These are phyloP conservation scores for Mus spretus DNA, from an alignment of 2,797 vertebrate genomes.

Conservation along the genomic window DNA sequence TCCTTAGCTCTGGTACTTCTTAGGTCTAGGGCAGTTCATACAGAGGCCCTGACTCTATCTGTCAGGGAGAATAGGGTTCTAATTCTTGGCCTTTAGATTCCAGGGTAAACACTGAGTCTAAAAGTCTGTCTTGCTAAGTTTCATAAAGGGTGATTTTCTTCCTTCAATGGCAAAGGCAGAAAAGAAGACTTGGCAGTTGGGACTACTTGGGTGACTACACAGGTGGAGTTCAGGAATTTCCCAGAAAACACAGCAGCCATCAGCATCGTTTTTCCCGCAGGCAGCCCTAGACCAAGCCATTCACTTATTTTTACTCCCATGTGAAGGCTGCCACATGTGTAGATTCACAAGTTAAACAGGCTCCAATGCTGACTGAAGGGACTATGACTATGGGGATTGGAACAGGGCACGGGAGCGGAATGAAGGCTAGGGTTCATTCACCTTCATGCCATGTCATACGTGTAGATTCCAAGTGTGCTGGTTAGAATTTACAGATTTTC, in stretches of 20 bases:
- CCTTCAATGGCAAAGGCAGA: neutral
- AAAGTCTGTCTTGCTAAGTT: neutral
- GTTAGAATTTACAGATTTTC: neutral
- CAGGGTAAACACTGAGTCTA: neutral
- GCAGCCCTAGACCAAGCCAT: neutral
- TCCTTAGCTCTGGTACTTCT: neutral
- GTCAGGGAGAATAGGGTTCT: neutral
- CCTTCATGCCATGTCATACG: too few species aligned
- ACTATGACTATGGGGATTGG: neutral
- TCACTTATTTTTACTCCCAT: neutral
- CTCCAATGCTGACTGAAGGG: neutral
- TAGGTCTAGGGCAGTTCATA: neutral
- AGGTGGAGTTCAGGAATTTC: neutral
- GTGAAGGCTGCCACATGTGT: rapidly evolving
- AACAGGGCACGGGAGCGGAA: neutral
- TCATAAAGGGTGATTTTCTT: neutral
- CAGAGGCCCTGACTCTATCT: neutral
- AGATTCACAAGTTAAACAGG: neutral
- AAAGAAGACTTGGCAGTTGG: neutral
- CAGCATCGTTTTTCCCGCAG: too few species aligned
- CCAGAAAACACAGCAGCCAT: neutral
- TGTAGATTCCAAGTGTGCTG: neutral
- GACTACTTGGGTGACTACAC: neutral
- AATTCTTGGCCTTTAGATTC: too few species aligned
- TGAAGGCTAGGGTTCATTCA: neutral